A percentile compares a stretch with the other conserved stretches of the same genome.
These are phyloP conservation scores for Drosophila sordidapex DNA, from an alignment of 2,888 invertebrate species.

Conservation along the genomic window DNA sequence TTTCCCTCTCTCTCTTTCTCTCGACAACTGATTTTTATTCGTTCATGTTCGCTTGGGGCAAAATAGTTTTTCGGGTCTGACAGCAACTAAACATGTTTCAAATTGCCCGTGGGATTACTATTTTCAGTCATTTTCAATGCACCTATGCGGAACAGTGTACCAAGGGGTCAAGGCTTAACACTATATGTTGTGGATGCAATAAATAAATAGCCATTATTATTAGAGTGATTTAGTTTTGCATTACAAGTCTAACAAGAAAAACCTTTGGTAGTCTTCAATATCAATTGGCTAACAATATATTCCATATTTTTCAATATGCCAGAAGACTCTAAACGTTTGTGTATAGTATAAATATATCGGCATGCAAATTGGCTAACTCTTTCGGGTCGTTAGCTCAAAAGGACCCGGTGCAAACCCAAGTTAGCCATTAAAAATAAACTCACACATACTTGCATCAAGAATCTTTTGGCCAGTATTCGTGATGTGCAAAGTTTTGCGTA, in stretches of 20 bases:
- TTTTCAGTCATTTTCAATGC: background rate
- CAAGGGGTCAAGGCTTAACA: background rate
- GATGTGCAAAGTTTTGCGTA: conserved; percentile 36
- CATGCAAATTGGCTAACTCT: background rate
- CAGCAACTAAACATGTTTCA: background rate
- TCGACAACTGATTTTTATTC: background rate
- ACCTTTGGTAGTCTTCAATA: background rate
- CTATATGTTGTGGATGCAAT: background rate
- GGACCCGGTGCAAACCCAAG: background rate
- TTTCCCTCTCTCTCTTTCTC: background rate
- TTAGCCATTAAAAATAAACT: background rate
- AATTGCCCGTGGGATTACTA: background rate
- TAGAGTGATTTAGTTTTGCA: background rate
- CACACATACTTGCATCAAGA: background rate
- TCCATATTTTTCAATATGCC: background rate
- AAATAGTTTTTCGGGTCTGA: conserved; percentile 3
- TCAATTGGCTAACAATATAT: background rate
- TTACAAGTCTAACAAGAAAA: background rate
- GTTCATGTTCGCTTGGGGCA: conserved; percentile 1
- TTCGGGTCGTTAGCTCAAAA: background rate
- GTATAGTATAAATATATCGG: background rate
- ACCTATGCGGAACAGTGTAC: background rate
- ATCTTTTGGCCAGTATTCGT: conserved; percentile 21
- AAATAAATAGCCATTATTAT: background rate
- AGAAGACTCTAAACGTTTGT: background rate